phyloP scores from a whole-genome alignment of 2,888 invertebrate species.

The Cotesia congregata region DNA sequence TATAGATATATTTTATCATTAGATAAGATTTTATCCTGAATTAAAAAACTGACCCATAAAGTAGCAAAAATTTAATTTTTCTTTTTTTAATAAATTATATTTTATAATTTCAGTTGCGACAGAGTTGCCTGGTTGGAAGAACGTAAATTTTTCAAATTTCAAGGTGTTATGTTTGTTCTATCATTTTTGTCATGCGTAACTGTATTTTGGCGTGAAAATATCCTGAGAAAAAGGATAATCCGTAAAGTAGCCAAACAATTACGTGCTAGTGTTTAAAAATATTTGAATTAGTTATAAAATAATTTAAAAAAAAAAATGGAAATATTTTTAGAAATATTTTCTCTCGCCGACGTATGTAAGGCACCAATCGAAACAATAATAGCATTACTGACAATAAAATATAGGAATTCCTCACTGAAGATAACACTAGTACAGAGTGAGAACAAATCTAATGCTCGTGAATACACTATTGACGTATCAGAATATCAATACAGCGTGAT shows the following conservation, averaged over 20 bases:
- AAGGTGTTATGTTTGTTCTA: conserved; percentile 78
- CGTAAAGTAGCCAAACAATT: conserved; percentile 66
- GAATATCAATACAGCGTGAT: conserved; percentile 66
- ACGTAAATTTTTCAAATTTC: conserved; percentile 86
- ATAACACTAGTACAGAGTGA: conserved; percentile 70
- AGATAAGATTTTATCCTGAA: too few relatives aligned
- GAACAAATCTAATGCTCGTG: conserved; percentile 50
- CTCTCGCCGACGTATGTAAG: conserved; percentile 50
- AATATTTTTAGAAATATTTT: conserved; percentile 62
- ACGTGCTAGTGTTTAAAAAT: conserved; percentile 57
- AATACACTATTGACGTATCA: conserved; percentile 64
- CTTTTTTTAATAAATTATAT: conserved; percentile 21
- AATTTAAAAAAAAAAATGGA: conserved; percentile 52
- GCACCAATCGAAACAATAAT: conserved; percentile 78
- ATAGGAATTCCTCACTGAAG: conserved; percentile 72
- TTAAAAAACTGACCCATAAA: too few relatives aligned
- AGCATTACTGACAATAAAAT: conserved; percentile 76
- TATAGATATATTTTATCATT: too few relatives aligned
- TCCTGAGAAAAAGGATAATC: conserved; percentile 64
- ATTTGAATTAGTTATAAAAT: not conserved
- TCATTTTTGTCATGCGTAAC: conserved; percentile 74
- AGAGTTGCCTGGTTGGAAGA: conserved; percentile 88
- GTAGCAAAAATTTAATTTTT: not conserved
- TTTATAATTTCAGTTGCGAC: conserved; percentile 80
- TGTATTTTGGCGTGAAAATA: conserved; percentile 66